Evolutionary conservation across 2,113 vertebrate species (phyloP).

Genomic region (Syngnathoides biaculeatus): DNA sequence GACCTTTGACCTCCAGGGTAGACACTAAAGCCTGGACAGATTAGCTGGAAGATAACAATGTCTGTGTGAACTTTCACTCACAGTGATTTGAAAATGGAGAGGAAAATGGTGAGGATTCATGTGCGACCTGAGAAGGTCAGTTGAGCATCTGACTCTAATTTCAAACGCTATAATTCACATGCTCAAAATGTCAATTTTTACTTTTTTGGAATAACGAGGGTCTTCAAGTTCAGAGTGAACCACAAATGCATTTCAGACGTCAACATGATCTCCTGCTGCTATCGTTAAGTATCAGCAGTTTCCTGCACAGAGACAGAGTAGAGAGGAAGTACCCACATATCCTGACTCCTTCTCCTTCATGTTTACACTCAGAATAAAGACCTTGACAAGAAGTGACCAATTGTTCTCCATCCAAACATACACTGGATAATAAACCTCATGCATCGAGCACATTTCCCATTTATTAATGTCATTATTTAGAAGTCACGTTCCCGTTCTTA

Average conservation of each 20-base stretch:
- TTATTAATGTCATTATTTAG: constrained; percentile 33
- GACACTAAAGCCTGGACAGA: neutral
- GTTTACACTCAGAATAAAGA: constrained; percentile 25
- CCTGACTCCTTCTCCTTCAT: constrained; percentile 35
- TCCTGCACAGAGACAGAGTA: constrained; percentile 28
- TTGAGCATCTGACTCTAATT: neutral
- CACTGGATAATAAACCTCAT: constrained; percentile 31
- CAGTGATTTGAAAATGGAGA: neutral
- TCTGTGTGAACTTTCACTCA: neutral
- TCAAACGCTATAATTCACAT: neutral
- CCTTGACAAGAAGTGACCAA: constrained; percentile 12
- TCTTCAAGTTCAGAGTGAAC: neutral
- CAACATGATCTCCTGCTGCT: constrained; percentile 13
- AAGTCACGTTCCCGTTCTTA: constrained; percentile 57
- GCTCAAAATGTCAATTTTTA: neutral
- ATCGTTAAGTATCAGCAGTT: constrained; percentile 36
- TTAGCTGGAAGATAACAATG: constrained; percentile 1
- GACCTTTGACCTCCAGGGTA: constrained; percentile 8
- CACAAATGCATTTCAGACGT: neutral
- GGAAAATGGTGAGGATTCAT: neutral
- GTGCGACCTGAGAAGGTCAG: neutral
- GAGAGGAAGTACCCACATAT: constrained; percentile 62
- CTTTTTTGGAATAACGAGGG: neutral
- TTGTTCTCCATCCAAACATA: constrained; percentile 15
- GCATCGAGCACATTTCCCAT: constrained; percentile 34